These are phyloP conservation scores for Leptonema lineaticorne DNA, from an alignment of 1,140 invertebrate species.

Conservation along the genomic window DNA sequence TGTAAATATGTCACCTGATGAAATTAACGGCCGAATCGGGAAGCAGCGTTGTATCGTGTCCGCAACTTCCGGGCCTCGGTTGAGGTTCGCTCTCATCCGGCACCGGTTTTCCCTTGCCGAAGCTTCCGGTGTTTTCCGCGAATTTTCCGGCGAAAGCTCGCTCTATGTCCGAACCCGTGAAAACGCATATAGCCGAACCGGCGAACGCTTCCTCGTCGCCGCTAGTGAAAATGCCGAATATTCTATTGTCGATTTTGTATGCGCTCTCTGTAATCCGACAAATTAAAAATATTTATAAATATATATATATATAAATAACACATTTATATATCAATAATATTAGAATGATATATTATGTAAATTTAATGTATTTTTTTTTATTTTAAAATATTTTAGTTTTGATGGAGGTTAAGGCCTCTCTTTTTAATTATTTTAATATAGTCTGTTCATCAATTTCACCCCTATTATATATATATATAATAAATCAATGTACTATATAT, in stretches of 20 bases:
- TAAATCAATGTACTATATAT: too few species aligned
- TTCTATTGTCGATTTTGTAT: constrained; percentile 15
- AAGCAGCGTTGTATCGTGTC: constrained; percentile 28
- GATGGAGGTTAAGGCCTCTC: too few species aligned
- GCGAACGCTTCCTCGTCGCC: constrained; percentile 8
- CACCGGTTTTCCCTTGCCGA: constrained; percentile 2
- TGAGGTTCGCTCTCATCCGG: constrained; percentile 33
- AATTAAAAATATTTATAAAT: not conserved
- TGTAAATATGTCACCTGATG: constrained; percentile 32
- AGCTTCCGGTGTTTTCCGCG: constrained; percentile 7
- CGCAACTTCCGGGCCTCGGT: constrained; percentile 34
- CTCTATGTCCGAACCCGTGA: constrained; percentile 5
- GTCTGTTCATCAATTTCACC: too few species aligned
- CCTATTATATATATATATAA: too few species aligned
- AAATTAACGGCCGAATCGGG: constrained; percentile 34
- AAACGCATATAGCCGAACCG: constrained; percentile 34
- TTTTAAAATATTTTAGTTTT: too few species aligned
- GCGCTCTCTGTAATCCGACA: constrained; percentile 18
- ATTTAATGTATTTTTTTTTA: too few species aligned
- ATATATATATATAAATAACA: too few species aligned
- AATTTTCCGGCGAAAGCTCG: constrained; percentile 31
- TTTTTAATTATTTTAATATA: too few species aligned
- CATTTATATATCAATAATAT: too few species aligned
- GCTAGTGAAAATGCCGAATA: constrained; percentile 31
- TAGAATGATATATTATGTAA: too few species aligned